Evolutionary conservation across 2,797 vertebrate genomes (phyloP).

Genomic region (Dendrocincla tyrannina): DNA sequence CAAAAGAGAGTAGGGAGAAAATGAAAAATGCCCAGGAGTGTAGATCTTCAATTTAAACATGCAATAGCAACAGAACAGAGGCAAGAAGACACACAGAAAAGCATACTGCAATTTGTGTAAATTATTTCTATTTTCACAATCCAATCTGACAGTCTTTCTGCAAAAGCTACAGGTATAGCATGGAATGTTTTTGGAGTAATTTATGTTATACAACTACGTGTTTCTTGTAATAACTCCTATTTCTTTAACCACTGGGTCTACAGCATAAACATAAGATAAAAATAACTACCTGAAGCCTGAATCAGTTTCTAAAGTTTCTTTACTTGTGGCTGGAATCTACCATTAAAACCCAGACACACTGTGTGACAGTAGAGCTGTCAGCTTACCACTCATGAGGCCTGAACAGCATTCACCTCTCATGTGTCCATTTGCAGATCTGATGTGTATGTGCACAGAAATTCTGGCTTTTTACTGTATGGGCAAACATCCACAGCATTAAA

Average conservation of each 20-base stretch:
- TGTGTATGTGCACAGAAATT: rapidly evolving
- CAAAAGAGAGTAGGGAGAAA: not conserved
- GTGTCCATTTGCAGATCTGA: rapidly evolving
- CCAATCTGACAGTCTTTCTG: not conserved
- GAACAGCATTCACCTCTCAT: not conserved
- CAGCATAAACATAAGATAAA: not conserved
- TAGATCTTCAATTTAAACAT: not conserved
- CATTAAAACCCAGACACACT: not conserved
- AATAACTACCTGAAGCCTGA: not conserved
- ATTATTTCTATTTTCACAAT: not conserved
- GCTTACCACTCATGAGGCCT: not conserved
- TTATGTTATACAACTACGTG: not conserved
- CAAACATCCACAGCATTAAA: rapidly evolving
- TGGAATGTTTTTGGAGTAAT: not conserved
- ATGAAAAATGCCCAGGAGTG: not conserved
- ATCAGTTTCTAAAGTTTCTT: not conserved
- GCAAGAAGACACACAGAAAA: not conserved
- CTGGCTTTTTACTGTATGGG: not conserved
- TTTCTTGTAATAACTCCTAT: not conserved
- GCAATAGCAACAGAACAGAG: not conserved
- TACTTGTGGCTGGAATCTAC: not conserved
- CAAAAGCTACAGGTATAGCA: not conserved
- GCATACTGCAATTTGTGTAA: not conserved
- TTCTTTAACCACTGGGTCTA: not conserved
- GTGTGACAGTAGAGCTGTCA: not conserved